A percentile compares a stretch with the other conserved stretches of the same genome.
phyloP scores from a whole-genome alignment of 1,140 invertebrate species.

The Conus ventricosus region DNA sequence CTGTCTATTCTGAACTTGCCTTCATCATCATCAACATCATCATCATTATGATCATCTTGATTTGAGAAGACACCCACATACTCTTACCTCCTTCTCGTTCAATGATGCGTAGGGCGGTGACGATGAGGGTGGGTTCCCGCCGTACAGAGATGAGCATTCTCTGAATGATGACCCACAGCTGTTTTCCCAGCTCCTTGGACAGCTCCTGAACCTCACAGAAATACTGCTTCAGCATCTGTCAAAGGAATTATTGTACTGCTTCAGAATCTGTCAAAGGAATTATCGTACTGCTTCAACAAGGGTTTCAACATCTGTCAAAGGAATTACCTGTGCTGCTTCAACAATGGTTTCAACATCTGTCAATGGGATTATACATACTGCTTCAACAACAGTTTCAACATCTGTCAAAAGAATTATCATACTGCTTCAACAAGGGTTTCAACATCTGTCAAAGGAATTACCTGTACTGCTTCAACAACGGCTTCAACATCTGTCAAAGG shows the following conservation, averaged over 20 bases:
- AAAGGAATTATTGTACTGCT: slow-evolving; percentile 26
- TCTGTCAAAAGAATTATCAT: too few species aligned
- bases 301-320: slow-evolving; percentile 83
- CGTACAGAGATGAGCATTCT: slow-evolving; percentile 94
- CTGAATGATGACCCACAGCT: slow-evolving; percentile 89
- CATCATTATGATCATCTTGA: background rate
- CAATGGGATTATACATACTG: slow-evolving; percentile 38
- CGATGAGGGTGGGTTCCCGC: slow-evolving; percentile 96
- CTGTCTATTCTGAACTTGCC: background rate
- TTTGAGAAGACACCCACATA: background rate
- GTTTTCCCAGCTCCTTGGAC: slow-evolving; percentile 90
- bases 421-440: background rate
- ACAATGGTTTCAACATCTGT: slow-evolving; percentile 54
- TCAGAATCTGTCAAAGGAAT: too few species aligned
- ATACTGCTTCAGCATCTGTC: slow-evolving; percentile 88
- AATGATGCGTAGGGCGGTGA: slow-evolving; percentile 96
- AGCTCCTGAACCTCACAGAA: slow-evolving; percentile 96
- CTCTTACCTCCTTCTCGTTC: slow-evolving; percentile 90
- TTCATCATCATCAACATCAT: background rate
- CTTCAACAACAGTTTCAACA: too few species aligned
- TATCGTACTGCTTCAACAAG: slow-evolving; percentile 68
- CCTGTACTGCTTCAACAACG: background rate
- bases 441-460: too few species aligned
- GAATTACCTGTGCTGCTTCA: background rate
- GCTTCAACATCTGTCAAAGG: background rate